Evolutionary conservation across 2,113 vertebrate species (phyloP), one percentile per base, ranked within the genome.

Genomic region (Tupaia chinensis): DNA sequence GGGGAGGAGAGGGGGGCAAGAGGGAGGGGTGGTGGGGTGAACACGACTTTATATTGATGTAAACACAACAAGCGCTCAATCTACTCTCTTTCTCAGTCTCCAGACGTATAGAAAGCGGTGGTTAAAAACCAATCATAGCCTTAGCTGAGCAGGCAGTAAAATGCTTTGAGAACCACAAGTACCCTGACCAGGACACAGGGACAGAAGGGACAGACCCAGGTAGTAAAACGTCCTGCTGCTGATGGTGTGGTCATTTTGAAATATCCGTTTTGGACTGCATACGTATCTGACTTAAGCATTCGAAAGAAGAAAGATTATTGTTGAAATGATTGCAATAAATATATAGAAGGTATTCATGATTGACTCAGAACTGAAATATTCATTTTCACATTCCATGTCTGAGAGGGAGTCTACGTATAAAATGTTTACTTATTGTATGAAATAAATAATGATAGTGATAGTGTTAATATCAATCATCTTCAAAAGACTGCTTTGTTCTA

Each of bases 21-120:
- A 60, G 54, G 80, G 69, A 56, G 79, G 83, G 84, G 60, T 9
- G 4, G 17, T 9, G 68, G 78, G 88, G 85, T 44, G 96, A 94
- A 98, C 0, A 61, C 88, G 96, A 96, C 97, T 98, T 98, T 99
- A 99, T 99, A 98, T 98, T 98, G 97, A 98, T 98, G 98, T 97
- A 96, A 98, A 98, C 98, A 98, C 98, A 98, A 97, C 97, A 98
- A 98, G 97, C 97, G 97, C 97, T 92, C 44, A 96, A 98, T 98
- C 98, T 97, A 98, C 98, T 98, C 97, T 95, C 96, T 96, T 98
- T 97, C 96, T 96, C 72, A 97, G 98, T 97, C 98, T 98, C 93
- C 92, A 97, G 98, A 97, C 98, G 98, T 93, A 98, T 98, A 99
- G 98, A 97, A 98, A 98, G 98, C 97, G 97, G 97, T 97, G 98